Conservation (phyloP, 92 coral and sea anemone genomes). For the Epizoanthus ramosus region DNA sequence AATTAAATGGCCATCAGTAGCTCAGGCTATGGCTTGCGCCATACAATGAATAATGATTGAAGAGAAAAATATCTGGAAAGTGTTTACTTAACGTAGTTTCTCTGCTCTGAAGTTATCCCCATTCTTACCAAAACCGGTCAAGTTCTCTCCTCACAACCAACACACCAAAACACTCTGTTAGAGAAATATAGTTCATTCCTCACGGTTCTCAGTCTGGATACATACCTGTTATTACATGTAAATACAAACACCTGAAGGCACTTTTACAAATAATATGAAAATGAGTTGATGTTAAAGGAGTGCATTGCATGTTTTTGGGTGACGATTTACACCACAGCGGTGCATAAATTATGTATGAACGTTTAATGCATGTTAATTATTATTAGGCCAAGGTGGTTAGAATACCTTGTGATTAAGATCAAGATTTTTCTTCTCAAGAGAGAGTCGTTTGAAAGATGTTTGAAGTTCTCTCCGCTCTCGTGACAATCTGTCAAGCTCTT, state of each 20-base stretch:
- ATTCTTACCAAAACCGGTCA: slow-evolving; percentile 40
- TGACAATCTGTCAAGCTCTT: slow-evolving; percentile 45
- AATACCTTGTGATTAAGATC: slow-evolving; percentile 60
- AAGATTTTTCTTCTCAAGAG: slow-evolving; percentile 61
- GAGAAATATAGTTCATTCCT: neutral
- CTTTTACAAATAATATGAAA: neutral
- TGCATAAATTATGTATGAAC: slow-evolving; percentile 24
- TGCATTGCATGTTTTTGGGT: neutral
- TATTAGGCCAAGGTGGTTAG: slow-evolving; percentile 18
- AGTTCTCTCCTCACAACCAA: slow-evolving; percentile 51
- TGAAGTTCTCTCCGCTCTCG: slow-evolving; percentile 61
- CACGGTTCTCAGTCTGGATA: neutral
- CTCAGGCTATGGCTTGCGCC: no score
- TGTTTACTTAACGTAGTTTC: no score
- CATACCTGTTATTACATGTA: neutral
- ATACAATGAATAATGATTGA: neutral
- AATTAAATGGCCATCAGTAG: no score
- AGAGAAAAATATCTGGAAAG: no score
- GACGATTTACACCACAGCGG: no score
- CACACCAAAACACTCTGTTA: slow-evolving; percentile 37
- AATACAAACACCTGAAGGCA: neutral
- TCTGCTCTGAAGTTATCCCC: slow-evolving; percentile 43
- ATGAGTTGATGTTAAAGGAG: neutral
- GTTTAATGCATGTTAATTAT: slow-evolving; percentile 4
- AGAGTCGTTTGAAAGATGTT: slow-evolving; percentile 44